Evolutionary conservation across 2,888 invertebrate species (phyloP).

Genomic region (Bombylius discolor): DNA sequence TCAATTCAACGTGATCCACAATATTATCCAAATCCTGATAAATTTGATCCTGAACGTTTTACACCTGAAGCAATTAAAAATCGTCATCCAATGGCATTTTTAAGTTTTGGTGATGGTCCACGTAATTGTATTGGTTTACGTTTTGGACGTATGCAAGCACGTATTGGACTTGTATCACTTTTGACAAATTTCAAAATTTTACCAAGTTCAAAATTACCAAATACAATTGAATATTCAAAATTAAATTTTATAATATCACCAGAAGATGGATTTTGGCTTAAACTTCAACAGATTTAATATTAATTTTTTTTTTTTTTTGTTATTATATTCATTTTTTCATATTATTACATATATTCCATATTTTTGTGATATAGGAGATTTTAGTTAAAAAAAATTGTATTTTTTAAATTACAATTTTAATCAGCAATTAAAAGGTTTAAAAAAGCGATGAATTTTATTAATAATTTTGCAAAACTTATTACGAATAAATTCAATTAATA

Average conservation of each 20-base stretch:
- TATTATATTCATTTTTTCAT: no score
- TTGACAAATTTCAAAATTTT: slow-evolving; percentile 9
- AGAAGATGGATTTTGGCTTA: slow-evolving; percentile 12
- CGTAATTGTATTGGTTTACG: slow-evolving; percentile 34
- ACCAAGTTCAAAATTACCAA: not conserved
- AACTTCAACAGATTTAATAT: slow-evolving; percentile 15
- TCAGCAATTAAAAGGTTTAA: no score
- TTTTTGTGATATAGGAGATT: no score
- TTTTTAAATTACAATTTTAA: no score
- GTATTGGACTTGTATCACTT: slow-evolving; percentile 9
- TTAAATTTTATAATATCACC: slow-evolving; percentile 9
- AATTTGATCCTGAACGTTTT: slow-evolving; percentile 50
- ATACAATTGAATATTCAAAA: slow-evolving; percentile 12
- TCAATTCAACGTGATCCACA: slow-evolving; percentile 48
- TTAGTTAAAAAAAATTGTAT: no score
- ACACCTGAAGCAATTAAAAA: slow-evolving; percentile 39
- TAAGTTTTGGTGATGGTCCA: slow-evolving; percentile 37
- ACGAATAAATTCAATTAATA: no score
- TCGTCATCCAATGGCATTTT: slow-evolving; percentile 28
- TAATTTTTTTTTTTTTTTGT: not conserved
- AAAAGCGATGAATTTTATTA: no score
- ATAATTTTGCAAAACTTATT: no score
- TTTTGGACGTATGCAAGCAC: slow-evolving; percentile 26
- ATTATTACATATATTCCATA: no score
- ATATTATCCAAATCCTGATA: slow-evolving; percentile 46